Conservation (phyloP, 37 sponge, comb jelly and placozoan genomes). For the Chondrosia reniformis region DNA sequence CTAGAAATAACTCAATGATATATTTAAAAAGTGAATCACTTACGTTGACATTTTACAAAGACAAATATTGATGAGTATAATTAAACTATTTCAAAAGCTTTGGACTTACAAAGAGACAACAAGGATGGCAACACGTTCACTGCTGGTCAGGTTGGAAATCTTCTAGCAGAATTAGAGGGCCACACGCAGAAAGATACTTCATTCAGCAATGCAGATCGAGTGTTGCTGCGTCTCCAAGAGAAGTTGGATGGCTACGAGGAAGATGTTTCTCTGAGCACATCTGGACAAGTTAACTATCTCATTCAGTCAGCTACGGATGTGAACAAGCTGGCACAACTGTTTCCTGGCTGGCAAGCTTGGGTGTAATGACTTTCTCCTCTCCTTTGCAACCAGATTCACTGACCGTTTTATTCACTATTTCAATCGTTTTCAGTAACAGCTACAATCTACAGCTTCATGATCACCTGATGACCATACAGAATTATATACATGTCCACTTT, state of each 20-base stretch:
- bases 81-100: constrained; percentile 54
- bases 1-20: no score
- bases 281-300: constrained; percentile 92
- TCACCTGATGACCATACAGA: no score
- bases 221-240: constrained; percentile 76
- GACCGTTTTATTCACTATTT: no score
- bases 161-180: background rate
- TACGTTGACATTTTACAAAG: no score
- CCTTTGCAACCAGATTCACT: no score
- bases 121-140: constrained; percentile 19
- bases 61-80: no score
- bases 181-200: constrained; percentile 6
- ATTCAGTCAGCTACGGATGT: constrained; percentile 90
- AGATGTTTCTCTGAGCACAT: constrained; percentile 74
- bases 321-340: constrained; percentile 71
- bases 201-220: constrained; percentile 83
- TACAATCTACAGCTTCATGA: no score
- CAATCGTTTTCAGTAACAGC: no score
- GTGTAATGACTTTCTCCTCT: no score
- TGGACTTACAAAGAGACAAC: constrained; percentile 46
- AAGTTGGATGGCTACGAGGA: constrained; percentile 96
- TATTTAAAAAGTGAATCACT: no score
- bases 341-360: constrained; percentile 98
- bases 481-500: no score
- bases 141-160: background rate